Base-by-base conservation (phyloP, 2,113 vertebrate genomes). In the Trogon surrucura region DNA sequence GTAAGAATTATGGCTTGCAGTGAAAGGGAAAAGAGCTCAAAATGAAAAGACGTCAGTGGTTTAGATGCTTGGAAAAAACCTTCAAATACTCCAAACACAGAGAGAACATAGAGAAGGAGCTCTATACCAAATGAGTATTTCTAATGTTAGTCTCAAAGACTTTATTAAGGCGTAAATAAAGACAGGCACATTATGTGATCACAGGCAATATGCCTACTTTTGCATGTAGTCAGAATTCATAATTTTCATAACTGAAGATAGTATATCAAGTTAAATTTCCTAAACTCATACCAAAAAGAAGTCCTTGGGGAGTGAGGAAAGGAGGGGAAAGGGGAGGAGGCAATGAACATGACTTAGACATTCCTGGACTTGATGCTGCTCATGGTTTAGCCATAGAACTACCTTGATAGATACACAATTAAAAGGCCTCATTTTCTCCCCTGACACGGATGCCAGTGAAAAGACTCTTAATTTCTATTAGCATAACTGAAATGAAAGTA, bases 161-260 rank as follows among this genome's bases (percentile, higher is more conserved):
- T 66, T 65, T 6, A 27, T 16, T 47, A 53, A 81, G 14, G 9
- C 18, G 6, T 13, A 57, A 10, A 32, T 19, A 48, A 23, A 78
- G 22, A 71, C 0, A 1, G 16, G 65, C 16, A 60, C 3, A 1
- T 6, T 21, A 17, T 36, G 21, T 54, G 17, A 77, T 16, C 32
- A 44, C 18, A 44, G 25, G 32, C 36, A 47, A 48, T 12, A 53
- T 20, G 20, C 17, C 29, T 22, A 32, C 19, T 13, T 81, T 69
- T 14, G 3, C 5, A 7, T 15, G 17, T 16, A 91, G 34, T 44
- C 26, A 88, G 62, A 85, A 80, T 57, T 61, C 30, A 44, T 12
- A 77, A 25, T 69, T 80, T 78, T 72, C 41, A 8, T 54, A 56
- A 65, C 29, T 38, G 61, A 72, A 47, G 2, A 48, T 10, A 61